These are phyloP conservation scores for Enteromius fasciolatus DNA, from an alignment of 2,797 vertebrate genomes.

Conservation along the genomic window DNA sequence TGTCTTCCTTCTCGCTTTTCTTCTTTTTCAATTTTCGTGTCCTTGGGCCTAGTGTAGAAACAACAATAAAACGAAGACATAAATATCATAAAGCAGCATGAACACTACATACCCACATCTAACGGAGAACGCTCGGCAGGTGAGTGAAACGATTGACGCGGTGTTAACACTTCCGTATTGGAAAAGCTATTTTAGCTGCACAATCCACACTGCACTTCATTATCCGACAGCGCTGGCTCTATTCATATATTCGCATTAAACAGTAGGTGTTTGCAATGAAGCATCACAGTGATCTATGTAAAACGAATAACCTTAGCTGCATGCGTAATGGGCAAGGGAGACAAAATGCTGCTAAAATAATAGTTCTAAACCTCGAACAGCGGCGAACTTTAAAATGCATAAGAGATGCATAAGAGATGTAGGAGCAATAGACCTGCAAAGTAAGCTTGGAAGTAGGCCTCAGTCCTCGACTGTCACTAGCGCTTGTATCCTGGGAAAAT, in stretches of 20 bases:
- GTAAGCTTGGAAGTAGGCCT: slow-evolving; percentile 37
- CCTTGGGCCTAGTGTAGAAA: slow-evolving; percentile 90
- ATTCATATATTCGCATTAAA: neutral
- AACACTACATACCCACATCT: slow-evolving; percentile 17
- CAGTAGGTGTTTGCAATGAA: neutral
- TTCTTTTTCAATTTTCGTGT: slow-evolving; percentile 98
- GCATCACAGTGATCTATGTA: neutral
- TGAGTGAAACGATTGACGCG: neutral
- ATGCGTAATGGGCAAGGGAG: neutral
- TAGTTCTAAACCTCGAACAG: neutral
- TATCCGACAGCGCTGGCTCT: neutral
- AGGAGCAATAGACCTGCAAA: neutral
- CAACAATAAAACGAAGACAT: slow-evolving; percentile 76
- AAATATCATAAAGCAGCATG: slow-evolving; percentile 67
- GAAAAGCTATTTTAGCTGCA: neutral
- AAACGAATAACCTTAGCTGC: neutral
- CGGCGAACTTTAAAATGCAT: neutral
- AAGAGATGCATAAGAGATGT: neutral
- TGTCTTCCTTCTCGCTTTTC: slow-evolving; percentile 95
- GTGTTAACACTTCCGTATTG: neutral
- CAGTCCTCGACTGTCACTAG: slow-evolving; percentile 16
- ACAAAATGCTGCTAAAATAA: neutral
- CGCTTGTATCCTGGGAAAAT: neutral
- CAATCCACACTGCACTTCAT: slow-evolving; percentile 2
- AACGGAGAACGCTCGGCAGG: neutral